phyloP scores from a whole-genome alignment of 2,888 invertebrate genomes.

The Conomelus anceps region DNA sequence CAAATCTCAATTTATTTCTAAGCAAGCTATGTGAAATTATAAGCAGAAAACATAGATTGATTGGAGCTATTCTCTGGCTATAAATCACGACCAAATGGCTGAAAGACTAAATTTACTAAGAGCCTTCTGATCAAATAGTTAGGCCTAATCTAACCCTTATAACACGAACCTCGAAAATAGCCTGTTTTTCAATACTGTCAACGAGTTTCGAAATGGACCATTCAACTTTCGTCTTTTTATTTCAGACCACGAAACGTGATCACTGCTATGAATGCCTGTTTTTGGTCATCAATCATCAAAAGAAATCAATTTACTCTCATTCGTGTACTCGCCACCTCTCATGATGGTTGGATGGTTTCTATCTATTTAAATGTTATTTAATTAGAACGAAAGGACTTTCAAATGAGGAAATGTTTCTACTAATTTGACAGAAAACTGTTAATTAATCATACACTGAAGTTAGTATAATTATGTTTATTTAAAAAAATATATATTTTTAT shows the following conservation, averaged over 20 bases:
- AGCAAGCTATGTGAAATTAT: too few species aligned
- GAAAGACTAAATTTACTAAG: not conserved
- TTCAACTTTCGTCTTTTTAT: not conserved
- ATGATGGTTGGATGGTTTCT: too few species aligned
- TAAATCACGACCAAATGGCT: not conserved
- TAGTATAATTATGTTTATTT: too few species aligned
- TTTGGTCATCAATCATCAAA: not conserved
- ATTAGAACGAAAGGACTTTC: too few species aligned
- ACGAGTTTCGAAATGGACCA: too few species aligned
- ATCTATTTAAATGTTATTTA: too few species aligned
- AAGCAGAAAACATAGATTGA: not conserved
- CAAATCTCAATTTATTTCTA: too few species aligned
- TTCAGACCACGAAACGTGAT: not conserved
- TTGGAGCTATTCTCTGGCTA: not conserved
- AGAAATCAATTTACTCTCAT: not conserved
- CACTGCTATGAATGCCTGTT: not conserved
- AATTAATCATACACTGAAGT: too few species aligned
- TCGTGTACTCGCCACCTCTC: not conserved
- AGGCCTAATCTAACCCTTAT: not conserved
- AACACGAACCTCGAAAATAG: not conserved
- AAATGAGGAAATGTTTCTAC: too few species aligned
- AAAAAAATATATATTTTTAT: too few species aligned
- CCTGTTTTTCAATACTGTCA: not conserved
- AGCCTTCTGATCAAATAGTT: not conserved
- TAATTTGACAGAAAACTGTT: too few species aligned